phyloP scores from a whole-genome alignment of 64 coral and sea anemone genomes.

The Pachyseris speciosa region DNA sequence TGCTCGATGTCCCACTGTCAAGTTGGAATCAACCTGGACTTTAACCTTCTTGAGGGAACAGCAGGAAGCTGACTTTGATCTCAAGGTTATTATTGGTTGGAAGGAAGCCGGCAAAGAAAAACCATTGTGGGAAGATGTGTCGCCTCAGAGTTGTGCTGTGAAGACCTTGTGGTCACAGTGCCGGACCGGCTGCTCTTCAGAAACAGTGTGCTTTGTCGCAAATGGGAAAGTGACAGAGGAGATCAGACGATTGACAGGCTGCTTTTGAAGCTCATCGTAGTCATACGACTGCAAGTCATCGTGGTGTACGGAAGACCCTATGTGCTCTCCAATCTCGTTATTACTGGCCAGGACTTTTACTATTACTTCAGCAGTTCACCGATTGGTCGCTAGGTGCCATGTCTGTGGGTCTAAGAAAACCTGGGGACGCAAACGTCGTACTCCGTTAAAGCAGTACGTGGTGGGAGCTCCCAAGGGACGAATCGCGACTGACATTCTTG shows the following conservation, averaged over 20 bases:
- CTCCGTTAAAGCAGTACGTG: slow-evolving; percentile 23
- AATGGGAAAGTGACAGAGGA: slow-evolving; percentile 49
- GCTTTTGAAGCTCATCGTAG: not conserved
- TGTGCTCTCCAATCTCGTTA: not conserved
- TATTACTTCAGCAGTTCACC: slow-evolving; percentile 32
- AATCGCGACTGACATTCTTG: slow-evolving; percentile 42
- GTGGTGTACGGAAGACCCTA: not conserved
- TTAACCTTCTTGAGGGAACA: not conserved
- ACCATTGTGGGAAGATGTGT: slow-evolving; percentile 11
- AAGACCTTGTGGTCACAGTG: slow-evolving; percentile 17
- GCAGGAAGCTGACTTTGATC: not conserved
- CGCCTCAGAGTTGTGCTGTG: not conserved
- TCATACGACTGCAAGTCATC: not conserved
- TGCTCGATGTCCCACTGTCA: no score
- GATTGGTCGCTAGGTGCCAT: slow-evolving; percentile 28
- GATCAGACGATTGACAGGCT: not conserved
- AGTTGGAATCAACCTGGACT: no score
- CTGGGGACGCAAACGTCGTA: not conserved
- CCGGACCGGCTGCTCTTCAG: slow-evolving; percentile 2
- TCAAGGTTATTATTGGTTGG: not conserved
- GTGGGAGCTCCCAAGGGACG: slow-evolving; percentile 57
- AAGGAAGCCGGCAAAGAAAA: not conserved
- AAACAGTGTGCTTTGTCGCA: slow-evolving; percentile 48
- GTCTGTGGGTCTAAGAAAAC: not conserved
- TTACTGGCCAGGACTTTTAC: not conserved